A percentile compares a stretch with the other conserved stretches of the same genome.
These are phyloP conservation scores for Chymomyza caudatula DNA, from an alignment of 2,888 invertebrate species.

Conservation along the genomic window DNA sequence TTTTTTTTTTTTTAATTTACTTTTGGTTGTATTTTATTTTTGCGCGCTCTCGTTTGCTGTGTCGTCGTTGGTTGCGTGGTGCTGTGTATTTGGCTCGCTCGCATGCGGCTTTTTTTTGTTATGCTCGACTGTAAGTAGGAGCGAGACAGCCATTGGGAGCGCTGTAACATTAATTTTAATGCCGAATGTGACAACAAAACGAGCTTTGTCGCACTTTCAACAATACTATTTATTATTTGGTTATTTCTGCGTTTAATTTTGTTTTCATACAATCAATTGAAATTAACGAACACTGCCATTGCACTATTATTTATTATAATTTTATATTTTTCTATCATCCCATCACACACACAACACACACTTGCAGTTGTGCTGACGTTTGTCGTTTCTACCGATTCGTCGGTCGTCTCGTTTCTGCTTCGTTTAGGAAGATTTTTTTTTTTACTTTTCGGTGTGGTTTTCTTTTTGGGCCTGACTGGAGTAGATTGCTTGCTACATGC, in stretches of 20 bases:
- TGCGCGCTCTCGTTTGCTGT: slow-evolving; percentile 49
- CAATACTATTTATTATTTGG: slow-evolving; percentile 40
- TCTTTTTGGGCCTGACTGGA: slow-evolving; percentile 28
- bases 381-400: slow-evolving; percentile 10
- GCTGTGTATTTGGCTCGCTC: slow-evolving; percentile 46
- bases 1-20: slow-evolving; percentile 5
- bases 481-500: slow-evolving; percentile 17
- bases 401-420: slow-evolving; percentile 53
- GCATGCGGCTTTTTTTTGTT: slow-evolving; percentile 54
- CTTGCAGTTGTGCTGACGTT: slow-evolving; percentile 61
- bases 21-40: slow-evolving; percentile 32
- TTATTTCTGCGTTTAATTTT: slow-evolving; percentile 16
- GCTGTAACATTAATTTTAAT: slow-evolving; percentile 61
- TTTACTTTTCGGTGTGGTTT: slow-evolving; percentile 49
- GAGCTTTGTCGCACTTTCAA: slow-evolving; percentile 61
- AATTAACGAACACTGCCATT: background rate
- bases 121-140: slow-evolving; percentile 26
- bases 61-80: slow-evolving; percentile 2
- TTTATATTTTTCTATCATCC: slow-evolving; percentile 9
- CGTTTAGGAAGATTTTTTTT: slow-evolving; percentile 40
- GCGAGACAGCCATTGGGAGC: slow-evolving; percentile 42
- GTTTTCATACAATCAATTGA: background rate
- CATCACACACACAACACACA: too few relatives aligned
- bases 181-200: slow-evolving; percentile 62
- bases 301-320: slow-evolving; percentile 4